These are phyloP conservation scores for Spea hammondii DNA, from an alignment of 2,797 vertebrate species.

Conservation along the genomic window DNA sequence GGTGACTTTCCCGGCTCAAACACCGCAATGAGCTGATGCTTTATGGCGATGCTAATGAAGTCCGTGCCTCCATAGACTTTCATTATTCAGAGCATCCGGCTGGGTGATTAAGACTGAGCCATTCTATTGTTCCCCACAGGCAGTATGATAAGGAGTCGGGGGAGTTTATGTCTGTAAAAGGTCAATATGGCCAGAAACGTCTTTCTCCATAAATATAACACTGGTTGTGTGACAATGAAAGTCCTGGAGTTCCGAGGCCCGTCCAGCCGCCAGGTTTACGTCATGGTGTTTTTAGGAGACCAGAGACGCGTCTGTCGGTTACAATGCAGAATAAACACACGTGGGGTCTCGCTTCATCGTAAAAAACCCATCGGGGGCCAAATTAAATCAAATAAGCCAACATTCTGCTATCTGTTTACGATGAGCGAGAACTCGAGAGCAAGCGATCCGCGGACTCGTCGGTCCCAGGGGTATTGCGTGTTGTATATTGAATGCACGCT, in stretches of 20 bases:
- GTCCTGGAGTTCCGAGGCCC: background rate
- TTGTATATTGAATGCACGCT: constrained; percentile 29
- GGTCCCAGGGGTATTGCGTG: constrained; percentile 5
- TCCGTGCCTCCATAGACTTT: too few relatives aligned
- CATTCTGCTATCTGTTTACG: background rate
- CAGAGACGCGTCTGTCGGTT: background rate
- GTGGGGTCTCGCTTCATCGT: background rate
- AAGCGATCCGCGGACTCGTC: background rate
- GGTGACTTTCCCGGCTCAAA: too few relatives aligned
- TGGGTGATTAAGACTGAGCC: too few relatives aligned
- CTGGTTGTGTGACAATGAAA: background rate
- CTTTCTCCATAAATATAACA: too few relatives aligned
- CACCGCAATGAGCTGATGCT: too few relatives aligned
- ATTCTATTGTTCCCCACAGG: too few relatives aligned
- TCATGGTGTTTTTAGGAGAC: background rate
- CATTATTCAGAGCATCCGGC: too few relatives aligned
- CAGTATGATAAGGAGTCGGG: too few relatives aligned
- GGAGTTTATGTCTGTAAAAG: too few relatives aligned
- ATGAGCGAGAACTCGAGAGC: background rate
- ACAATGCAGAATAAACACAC: background rate
- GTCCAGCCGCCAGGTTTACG: background rate
- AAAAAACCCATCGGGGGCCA: background rate
- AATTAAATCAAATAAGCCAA: too few relatives aligned
- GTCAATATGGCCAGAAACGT: too few relatives aligned
- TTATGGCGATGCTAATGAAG: too few relatives aligned